Evolutionary conservation across 1,140 invertebrate genomes (phyloP), one percentile per base, ranked within the genome.

Genomic region (Zaprionus capensis): DNA sequence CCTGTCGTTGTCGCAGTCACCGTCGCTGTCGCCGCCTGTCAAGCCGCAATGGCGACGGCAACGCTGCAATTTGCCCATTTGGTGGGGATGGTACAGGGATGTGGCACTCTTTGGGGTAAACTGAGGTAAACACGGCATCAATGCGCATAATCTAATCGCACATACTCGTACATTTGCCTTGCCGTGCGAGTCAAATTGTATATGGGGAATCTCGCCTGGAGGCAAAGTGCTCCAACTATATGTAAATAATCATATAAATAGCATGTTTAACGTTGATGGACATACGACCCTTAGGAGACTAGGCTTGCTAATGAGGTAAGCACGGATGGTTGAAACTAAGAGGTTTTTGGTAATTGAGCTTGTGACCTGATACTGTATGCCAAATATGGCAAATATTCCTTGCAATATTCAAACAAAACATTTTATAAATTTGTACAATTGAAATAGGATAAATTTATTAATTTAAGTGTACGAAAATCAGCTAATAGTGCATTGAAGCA

Each of bases 21-120:
- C 2, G 17, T 55, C 22, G 20, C 63, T 72, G 69, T 72, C 82
- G 78, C 57, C 81, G 85, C 84, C 70, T 87, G 81, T 87, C 84
- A 81, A 36, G 74, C 57, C 81, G 71, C 88, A 88, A 87, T 83
- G 78, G 65, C 82, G 71, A 72, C 66, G 71, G 70, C 66, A 71
- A 71, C 71, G 71, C 66, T 58, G 75, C 82, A 85, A 74, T 84
- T 85, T 83, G 66, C 70, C 70, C 80, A 83, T 83, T 88, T 17
- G 0, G 41, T 17, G 41, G 71, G 51, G 76, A 80, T 7, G 28
- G 55, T 15, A 57, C 7, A 6, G 56, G 73, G 83, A 68, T 53
- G 67, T 71, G 44, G 46, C 65, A 36, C 38, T 44, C 22, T 41
- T 61, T 71, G 71, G 56, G 55, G 38, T 53, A 80, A 87, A 81